Conservation (phyloP, 2,888 invertebrate species). For the Protodeltote pygarga region DNA sequence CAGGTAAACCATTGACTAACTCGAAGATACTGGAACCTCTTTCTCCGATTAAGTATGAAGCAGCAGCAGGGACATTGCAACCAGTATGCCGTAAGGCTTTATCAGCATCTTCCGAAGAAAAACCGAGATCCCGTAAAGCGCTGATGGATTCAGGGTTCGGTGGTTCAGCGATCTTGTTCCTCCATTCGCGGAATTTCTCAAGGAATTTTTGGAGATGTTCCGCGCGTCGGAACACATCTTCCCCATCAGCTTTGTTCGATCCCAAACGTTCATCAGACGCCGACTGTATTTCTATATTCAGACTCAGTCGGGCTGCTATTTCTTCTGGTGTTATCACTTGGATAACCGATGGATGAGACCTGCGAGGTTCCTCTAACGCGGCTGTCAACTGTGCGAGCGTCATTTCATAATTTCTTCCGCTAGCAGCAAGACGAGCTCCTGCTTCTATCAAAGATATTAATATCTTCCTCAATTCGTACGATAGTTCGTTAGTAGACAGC, state of each 20-base stretch:
- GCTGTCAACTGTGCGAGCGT: slow-evolving; percentile 72
- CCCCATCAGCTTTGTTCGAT: slow-evolving; percentile 28
- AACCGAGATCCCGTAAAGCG: slow-evolving; percentile 73
- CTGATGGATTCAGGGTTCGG: slow-evolving; percentile 68
- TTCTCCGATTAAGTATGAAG: slow-evolving; percentile 78
- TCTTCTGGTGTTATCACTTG: slow-evolving; percentile 79
- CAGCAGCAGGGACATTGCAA: slow-evolving; percentile 78
- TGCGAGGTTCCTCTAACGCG: slow-evolving; percentile 72
- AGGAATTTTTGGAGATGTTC: slow-evolving; percentile 74
- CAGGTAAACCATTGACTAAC: slow-evolving; percentile 75
- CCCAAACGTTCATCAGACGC: slow-evolving; percentile 34
- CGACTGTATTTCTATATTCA: slow-evolving; percentile 35
- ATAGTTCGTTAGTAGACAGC: slow-evolving; percentile 78
- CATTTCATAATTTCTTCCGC: slow-evolving; percentile 75
- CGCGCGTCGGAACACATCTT: slow-evolving; percentile 66
- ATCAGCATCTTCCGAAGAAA: slow-evolving; percentile 68
- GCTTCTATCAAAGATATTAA: slow-evolving; percentile 80
- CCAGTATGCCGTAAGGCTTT: slow-evolving; percentile 72
- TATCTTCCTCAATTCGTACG: slow-evolving; percentile 76
- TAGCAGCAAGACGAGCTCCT: slow-evolving; percentile 77
- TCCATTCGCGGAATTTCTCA: slow-evolving; percentile 77
- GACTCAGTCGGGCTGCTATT: slow-evolving; percentile 66
- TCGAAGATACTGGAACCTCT: slow-evolving; percentile 80
- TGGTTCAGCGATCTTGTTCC: slow-evolving; percentile 67
- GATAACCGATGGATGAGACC: slow-evolving; percentile 57